Conservation (phyloP, 2,797 vertebrate species). For the Peromyscus attwateri region DNA sequence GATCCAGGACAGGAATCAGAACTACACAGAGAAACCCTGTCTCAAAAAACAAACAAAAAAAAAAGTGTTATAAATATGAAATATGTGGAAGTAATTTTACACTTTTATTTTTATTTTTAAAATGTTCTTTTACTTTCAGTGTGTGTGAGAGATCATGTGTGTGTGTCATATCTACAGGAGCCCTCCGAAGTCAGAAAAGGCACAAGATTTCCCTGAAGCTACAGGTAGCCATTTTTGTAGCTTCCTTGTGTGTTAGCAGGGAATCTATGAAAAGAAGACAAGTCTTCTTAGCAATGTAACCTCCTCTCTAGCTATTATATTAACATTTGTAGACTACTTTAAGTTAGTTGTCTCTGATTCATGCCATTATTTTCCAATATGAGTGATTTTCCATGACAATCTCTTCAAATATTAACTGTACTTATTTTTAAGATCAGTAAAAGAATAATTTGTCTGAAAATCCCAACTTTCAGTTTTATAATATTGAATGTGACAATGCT, state of each 20-base stretch:
- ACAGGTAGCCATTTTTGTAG: not conserved
- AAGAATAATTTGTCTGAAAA: not conserved
- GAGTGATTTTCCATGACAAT: not conserved
- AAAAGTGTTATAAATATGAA: not conserved
- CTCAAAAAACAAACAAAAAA: too few species aligned
- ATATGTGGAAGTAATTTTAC: not conserved
- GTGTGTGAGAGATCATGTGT: not conserved
- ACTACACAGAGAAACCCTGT: too few species aligned
- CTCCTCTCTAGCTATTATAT: not conserved
- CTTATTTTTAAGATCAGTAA: conserved; percentile 24
- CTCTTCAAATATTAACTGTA: not conserved
- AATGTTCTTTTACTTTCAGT: not conserved
- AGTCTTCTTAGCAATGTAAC: not conserved
- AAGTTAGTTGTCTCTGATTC: not conserved
- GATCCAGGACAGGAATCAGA: too few species aligned
- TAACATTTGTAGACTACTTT: not conserved
- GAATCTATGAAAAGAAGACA: too few species aligned
- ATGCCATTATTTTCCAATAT: conserved; percentile 22
- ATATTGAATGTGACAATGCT: conserved; percentile 20
- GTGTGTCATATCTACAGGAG: too few species aligned
- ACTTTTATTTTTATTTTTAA: not conserved
- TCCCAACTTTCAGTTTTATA: conserved; percentile 47
- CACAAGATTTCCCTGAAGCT: not conserved
- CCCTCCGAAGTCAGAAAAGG: not conserved
- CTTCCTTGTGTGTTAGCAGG: not conserved